Percentiles rank a stretch among this genome's conserved stretches.
These are phyloP conservation scores for Daboia siamensis DNA, from an alignment of 2,113 vertebrate genomes.

Conservation along the genomic window DNA sequence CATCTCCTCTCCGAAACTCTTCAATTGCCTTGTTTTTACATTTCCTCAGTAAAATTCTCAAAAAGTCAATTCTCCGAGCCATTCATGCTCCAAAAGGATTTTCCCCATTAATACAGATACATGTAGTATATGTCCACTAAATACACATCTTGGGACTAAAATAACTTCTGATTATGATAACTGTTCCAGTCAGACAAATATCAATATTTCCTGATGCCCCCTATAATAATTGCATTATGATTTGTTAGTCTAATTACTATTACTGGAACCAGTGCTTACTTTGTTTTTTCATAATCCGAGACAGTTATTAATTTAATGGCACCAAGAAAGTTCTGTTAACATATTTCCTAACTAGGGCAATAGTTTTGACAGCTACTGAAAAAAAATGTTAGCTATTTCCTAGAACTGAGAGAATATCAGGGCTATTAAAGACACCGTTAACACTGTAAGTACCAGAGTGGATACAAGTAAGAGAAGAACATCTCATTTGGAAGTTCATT, in stretches of 20 bases:
- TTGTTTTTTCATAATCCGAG: background rate
- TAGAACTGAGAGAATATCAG: background rate
- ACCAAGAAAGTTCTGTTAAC: background rate
- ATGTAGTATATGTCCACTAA: background rate
- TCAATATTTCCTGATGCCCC: background rate
- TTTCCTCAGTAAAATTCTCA: background rate
- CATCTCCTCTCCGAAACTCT: background rate
- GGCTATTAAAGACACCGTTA: background rate
- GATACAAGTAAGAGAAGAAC: background rate
- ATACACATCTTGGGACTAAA: background rate
- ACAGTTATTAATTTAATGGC: background rate
- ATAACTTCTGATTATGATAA: background rate
- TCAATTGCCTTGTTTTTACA: background rate
- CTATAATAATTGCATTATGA: background rate
- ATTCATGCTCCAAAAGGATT: background rate
- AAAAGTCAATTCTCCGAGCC: background rate
- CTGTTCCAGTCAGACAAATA: background rate
- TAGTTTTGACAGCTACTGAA: background rate
- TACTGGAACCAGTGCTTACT: background rate
- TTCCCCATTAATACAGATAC: background rate
- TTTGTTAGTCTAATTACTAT: background rate
- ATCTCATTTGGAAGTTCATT: background rate
- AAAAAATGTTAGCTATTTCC: background rate
- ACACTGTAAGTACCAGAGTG: background rate
- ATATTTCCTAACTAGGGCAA: background rate